These are phyloP conservation scores for Spisula solida DNA, from an alignment of 2,888 invertebrate species.

Conservation along the genomic window DNA sequence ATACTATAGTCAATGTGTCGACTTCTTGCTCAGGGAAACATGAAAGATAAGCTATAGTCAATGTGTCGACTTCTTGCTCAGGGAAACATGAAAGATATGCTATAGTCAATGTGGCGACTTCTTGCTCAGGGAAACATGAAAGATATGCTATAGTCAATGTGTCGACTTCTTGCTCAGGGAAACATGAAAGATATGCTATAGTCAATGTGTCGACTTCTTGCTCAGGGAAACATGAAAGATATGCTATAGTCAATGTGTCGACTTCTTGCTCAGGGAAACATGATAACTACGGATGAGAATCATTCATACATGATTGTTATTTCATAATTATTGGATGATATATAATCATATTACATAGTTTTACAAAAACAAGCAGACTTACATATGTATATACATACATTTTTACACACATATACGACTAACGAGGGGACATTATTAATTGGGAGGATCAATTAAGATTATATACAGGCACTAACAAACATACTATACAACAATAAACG, in stretches of 20 bases:
- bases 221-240: neutral
- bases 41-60: too few species aligned
- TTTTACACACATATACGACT: neutral
- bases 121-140: neutral
- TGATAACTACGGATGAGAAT: neutral
- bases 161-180: neutral
- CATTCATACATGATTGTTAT: slow-evolving; percentile 8
- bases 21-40: neutral
- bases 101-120: neutral
- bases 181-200: too few species aligned
- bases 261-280: neutral
- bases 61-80: neutral
- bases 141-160: too few species aligned
- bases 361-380: slow-evolving; percentile 9
- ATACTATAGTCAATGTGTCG: neutral
- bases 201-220: neutral
- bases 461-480: neutral
- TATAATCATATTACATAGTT: neutral
- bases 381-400: neutral
- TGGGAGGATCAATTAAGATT: neutral
- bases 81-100: neutral
- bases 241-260: neutral
- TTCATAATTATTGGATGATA: neutral
- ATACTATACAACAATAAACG: neutral
- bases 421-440: slow-evolving; percentile 5